These are phyloP conservation scores for Heliconius aoede DNA, from an alignment of 2,888 invertebrate genomes.

Conservation along the genomic window DNA sequence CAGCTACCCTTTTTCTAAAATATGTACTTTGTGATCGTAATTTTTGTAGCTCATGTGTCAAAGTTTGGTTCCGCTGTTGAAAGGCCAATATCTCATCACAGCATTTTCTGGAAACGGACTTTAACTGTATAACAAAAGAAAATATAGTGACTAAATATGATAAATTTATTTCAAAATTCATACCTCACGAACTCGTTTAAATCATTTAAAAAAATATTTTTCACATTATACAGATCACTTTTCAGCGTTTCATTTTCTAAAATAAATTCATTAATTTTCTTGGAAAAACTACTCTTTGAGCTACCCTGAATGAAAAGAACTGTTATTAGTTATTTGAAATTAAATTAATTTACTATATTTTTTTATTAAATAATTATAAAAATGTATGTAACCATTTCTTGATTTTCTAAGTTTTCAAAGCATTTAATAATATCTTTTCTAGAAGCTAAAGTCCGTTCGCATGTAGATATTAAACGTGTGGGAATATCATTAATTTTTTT, in stretches of 20 bases:
- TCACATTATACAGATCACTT: constrained; percentile 60
- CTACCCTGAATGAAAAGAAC: constrained; percentile 55
- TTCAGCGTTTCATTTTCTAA: constrained; percentile 70
- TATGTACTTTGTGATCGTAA: constrained; percentile 65
- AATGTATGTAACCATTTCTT: constrained; percentile 57
- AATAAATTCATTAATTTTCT: constrained; percentile 69
- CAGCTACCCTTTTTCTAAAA: constrained; percentile 65
- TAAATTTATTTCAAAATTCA: not conserved
- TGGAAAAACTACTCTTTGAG: constrained; percentile 58
- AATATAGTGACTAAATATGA: not conserved
- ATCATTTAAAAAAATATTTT: constrained; percentile 62
- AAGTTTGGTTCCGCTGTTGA: constrained; percentile 63
- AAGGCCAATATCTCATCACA: constrained; percentile 64
- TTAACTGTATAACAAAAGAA: constrained; percentile 17
- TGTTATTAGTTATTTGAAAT: not conserved
- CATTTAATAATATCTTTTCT: constrained; percentile 72
- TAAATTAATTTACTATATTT: not conserved
- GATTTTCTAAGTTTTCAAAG: constrained; percentile 63
- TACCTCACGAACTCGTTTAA: constrained; percentile 66
- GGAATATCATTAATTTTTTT: constrained; percentile 67
- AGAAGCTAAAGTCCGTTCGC: constrained; percentile 66
- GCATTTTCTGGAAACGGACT: constrained; percentile 58
- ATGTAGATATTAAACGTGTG: constrained; percentile 63
- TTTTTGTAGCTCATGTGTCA: constrained; percentile 64
- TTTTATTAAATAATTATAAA: not conserved